A percentile compares a stretch with the other conserved stretches of the same genome.
Evolutionary conservation across 1,140 invertebrate genomes (phyloP).

Genomic region (Neelides sp.): DNA sequence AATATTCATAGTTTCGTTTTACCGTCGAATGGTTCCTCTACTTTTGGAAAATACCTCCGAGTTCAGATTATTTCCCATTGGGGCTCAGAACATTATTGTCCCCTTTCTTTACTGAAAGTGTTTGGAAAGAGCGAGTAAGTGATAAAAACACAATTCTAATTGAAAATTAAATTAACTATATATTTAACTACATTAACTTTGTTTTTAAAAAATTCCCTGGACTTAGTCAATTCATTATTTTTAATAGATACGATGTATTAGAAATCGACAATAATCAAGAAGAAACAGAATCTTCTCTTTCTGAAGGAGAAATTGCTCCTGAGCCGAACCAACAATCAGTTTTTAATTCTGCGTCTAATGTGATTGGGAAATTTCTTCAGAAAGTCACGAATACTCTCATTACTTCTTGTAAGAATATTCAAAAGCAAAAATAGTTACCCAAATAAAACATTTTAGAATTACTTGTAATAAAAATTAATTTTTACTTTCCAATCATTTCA

Average conservation of each 20-base stretch:
- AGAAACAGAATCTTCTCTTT: slow-evolving; percentile 15
- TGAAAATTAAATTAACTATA: neutral
- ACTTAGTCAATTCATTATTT: neutral
- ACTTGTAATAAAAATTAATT: no score
- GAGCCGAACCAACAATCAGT: slow-evolving; percentile 43
- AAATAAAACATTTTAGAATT: no score
- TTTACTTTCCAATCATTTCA: no score
- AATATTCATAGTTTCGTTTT: slow-evolving; percentile 70
- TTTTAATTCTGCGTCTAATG: slow-evolving; percentile 69
- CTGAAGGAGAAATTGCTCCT: slow-evolving; percentile 7
- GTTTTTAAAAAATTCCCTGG: neutral
- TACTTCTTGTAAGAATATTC: slow-evolving; percentile 47
- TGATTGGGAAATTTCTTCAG: slow-evolving; percentile 73
- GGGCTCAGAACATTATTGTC: slow-evolving; percentile 93
- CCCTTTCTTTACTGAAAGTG: slow-evolving; percentile 77
- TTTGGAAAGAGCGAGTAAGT: slow-evolving; percentile 73
- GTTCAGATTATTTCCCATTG: slow-evolving; percentile 84
- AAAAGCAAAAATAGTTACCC: no score
- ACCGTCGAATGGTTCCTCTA: slow-evolving; percentile 20
- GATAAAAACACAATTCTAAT: neutral
- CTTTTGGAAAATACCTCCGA: slow-evolving; percentile 82
- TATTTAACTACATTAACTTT: neutral
- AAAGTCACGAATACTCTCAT: slow-evolving; percentile 69
- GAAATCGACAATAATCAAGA: slow-evolving; percentile 29
- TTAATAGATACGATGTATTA: slow-evolving; percentile 50